These are phyloP conservation scores for Smutsia gigantea DNA, from an alignment of 2,797 vertebrate genomes.

Conservation along the genomic window DNA sequence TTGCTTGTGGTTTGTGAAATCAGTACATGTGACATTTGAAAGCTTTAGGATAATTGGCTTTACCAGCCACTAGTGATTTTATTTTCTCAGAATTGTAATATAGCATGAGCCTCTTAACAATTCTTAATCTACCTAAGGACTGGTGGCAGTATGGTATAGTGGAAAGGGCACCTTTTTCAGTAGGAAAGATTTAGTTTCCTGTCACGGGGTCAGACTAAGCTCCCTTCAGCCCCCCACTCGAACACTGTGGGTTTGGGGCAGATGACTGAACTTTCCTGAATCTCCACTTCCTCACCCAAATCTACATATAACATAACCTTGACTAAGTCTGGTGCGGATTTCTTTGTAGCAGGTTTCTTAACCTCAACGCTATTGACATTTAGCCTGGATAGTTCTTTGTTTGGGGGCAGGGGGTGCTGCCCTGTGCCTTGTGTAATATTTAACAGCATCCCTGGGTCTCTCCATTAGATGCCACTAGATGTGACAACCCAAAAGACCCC, in stretches of 20 bases:
- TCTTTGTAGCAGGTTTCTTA: background rate
- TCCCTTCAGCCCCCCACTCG: background rate
- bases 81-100: background rate
- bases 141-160: background rate
- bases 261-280: background rate
- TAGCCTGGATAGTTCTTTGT: background rate
- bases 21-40: background rate
- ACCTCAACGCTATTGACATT: background rate
- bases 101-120: background rate
- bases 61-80: background rate
- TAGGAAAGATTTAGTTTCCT: background rate
- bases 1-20: conserved; percentile 5
- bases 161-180: background rate
- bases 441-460: background rate
- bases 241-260: background rate
- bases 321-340: background rate
- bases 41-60: background rate
- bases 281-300: background rate
- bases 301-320: background rate
- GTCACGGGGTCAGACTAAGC: background rate
- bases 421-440: background rate
- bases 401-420: background rate
- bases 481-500: background rate
- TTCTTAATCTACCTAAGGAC: background rate
- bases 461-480: background rate